Base-by-base conservation (phyloP, 2,113 vertebrate species). In the Henicopernis longicauda region DNA sequence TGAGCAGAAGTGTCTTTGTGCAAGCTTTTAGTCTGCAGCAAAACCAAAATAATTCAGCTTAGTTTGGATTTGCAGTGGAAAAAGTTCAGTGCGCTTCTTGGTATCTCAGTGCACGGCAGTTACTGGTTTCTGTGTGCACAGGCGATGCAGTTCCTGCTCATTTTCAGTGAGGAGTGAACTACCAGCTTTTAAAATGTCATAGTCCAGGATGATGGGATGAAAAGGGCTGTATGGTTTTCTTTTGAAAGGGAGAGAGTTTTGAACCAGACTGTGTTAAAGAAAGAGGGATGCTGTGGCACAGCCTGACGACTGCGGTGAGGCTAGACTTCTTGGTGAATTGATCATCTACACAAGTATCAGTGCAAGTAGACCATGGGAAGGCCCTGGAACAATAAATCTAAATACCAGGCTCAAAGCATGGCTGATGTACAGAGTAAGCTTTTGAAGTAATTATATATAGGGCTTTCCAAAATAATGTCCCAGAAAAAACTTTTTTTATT, bases 171-270 rank as follows among this genome's bases (percentile, higher is more conserved):
- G 10, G 40, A 59, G 3, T 36, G 9, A 77, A 38, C 17, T 32
- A 38, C 7, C 9, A 58, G n/a, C 38, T 40, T 85, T 17, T 54
- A 13, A 45, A 66, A n/a, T 49, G 8, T 54, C 10, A 4, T 12
- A 16, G 57, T 59, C 6, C 17, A 36, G 42, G 29, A 44, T 11
- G 70, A 14, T 21, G 38, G 16, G 12, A 38, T 58, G 26, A 49
- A 73, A 42, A 49, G 8, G 16, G 15, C 19, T 52, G 23, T 17
- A 23, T 0, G 0, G 36, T 21, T 73, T 61, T 7, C 3, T 76
- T 92, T 54, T 54, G 21, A 54, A 93, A 50, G 25, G 36, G 20
- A 61, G 62, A 20, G 59, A 2, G 18, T 79, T 90, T 77, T 66
- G 83, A 89, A 62, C 8, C 7, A 65, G 45, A 22, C 10, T 0